Evolutionary conservation across 2,888 invertebrate genomes (phyloP), one percentile per base, ranked within the genome.

Genomic region (Athrips mouffetella): DNA sequence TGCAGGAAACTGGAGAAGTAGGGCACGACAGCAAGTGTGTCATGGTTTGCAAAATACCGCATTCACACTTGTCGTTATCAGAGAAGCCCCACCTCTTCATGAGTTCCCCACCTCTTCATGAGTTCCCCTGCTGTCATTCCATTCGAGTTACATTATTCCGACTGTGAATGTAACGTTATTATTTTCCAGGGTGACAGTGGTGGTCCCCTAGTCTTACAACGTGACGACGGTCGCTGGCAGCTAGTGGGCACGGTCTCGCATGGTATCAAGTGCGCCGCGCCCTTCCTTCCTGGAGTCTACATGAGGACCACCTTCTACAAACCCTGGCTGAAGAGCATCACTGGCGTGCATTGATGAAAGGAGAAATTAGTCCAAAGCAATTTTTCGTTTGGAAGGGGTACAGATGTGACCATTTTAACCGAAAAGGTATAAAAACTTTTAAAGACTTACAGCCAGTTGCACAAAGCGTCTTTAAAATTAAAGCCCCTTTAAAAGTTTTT

Each of bases 221-320:
- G 96, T 45, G 90, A 93, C 0, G 96, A 96, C 63, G 96, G 97
- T 0, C 91, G 93, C 53, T 97, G 96, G 92, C 93, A 96, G 56
- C 85, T 97, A 3, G 95, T 95, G 1, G 97, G 97, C 4, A 97
- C 97, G 0, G 97, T 97, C 0, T 97, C 96, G 5, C 97, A 97
- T 65, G 97, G 97, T n/a, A 97, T 97, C 62, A 96, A 96, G 70
- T 97, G 97, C 67, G 97, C 97, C 0, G 95, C 96, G 2, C 96
- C 97, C 0, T 96, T 95, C 82, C 83, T 97, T 20, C 97, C 97
- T 0, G 97, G 97, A 7, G 96, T 97, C 29, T 97, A 97, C 78
- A 97, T 97, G 97, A 90, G 96, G 61, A 97, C 97, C 53, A 94
- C 96, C 0, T 96, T 90, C 81, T 97, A 96, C 79, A 96, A 96